phyloP scores from a whole-genome alignment of 2,113 vertebrate species.

The Salvator merianae region DNA sequence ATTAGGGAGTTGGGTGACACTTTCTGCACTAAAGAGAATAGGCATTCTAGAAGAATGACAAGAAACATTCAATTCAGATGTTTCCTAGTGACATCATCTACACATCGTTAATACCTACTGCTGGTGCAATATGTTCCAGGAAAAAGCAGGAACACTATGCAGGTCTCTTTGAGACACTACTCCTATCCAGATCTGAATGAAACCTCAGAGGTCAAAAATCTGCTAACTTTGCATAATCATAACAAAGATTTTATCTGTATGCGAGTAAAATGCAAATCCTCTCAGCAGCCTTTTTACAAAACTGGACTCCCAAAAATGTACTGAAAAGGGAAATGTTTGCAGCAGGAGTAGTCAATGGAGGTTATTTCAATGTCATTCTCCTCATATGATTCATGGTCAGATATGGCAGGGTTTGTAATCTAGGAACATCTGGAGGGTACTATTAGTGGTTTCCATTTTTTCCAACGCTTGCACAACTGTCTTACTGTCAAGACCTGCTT shows the following conservation, averaged over 20 bases:
- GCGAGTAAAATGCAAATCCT: background rate
- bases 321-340: background rate
- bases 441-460: background rate
- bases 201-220: background rate
- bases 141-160: background rate
- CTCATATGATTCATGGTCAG: too few relatives aligned
- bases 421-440: too few relatives aligned
- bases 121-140: background rate
- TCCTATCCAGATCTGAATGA: background rate
- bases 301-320: background rate
- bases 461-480: background rate
- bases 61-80: background rate
- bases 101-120: background rate
- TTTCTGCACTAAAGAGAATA: too few relatives aligned
- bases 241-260: too few relatives aligned
- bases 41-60: background rate
- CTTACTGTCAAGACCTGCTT: background rate
- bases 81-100: background rate
- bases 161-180: background rate
- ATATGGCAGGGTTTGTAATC: too few relatives aligned
- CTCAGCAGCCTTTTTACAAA: background rate
- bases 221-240: background rate
- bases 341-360: too few relatives aligned
- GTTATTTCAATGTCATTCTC: too few relatives aligned
- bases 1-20: too few relatives aligned